phyloP scores from a whole-genome alignment of 2,797 vertebrate genomes.

The Trachurus trachurus region DNA sequence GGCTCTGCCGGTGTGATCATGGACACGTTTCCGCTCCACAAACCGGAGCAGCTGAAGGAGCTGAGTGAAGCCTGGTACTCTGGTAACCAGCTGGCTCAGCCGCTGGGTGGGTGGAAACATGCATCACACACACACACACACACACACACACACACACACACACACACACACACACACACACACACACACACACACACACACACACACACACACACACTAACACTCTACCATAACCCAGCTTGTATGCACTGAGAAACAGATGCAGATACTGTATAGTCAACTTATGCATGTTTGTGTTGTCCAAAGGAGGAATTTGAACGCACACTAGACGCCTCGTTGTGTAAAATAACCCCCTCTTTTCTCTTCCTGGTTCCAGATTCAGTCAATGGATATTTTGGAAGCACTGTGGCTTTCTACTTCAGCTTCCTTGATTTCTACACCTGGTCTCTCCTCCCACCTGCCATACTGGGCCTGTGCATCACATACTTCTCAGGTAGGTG shows the following conservation, averaged over 20 bases:
- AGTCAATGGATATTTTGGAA: constrained; percentile 86
- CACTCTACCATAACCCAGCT: too few species aligned
- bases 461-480: constrained; percentile 80
- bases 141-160: too few species aligned
- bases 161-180: too few species aligned
- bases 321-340: too few species aligned
- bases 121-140: constrained; percentile 8
- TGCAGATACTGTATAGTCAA: too few species aligned
- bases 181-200: too few species aligned
- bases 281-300: too few species aligned
- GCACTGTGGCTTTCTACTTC: constrained; percentile 86
- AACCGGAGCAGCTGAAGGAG: constrained; percentile 70
- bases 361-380: constrained; percentile 73
- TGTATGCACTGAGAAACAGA: too few species aligned
- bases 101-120: constrained; percentile 80
- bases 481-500: constrained; percentile 77
- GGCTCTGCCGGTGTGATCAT: constrained; percentile 77
- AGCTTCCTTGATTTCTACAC: constrained; percentile 90
- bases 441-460: constrained; percentile 85
- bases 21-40: constrained; percentile 82
- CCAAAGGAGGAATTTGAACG: too few species aligned
- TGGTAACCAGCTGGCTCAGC: constrained; percentile 83
- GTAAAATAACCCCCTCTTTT: too few species aligned
- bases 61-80: constrained; percentile 85
- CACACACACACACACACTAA: too few species aligned